These are phyloP conservation scores for Drosophila austrosaltans DNA, from an alignment of 2,888 invertebrate species.

Conservation along the genomic window DNA sequence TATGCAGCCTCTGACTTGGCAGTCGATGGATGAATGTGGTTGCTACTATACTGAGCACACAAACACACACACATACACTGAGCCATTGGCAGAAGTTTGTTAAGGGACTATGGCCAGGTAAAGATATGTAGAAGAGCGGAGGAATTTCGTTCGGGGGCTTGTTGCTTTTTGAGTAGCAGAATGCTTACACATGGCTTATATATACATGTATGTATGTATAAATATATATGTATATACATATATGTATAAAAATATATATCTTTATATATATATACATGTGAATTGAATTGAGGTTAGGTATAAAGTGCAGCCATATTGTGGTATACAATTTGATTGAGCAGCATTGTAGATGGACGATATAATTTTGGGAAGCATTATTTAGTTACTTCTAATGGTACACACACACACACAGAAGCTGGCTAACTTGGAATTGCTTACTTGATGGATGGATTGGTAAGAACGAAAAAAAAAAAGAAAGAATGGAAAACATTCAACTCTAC, in stretches of 20 bases:
- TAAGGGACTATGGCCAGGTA: slow-evolving; percentile 43
- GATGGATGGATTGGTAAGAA: slow-evolving; percentile 2
- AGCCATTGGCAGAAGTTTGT: slow-evolving; percentile 30
- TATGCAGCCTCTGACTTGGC: slow-evolving; percentile 45
- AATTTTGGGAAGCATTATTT: slow-evolving; percentile 7
- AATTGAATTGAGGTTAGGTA: slow-evolving; percentile 54
- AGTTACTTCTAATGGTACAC: slow-evolving; percentile 1
- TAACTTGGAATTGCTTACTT: background rate
- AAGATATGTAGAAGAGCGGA: slow-evolving; percentile 33
- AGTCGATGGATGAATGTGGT: slow-evolving; percentile 55
- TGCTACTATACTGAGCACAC: background rate
- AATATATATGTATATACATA: background rate
- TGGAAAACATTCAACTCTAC: background rate
- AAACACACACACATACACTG: slow-evolving; percentile 21
- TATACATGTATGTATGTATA: background rate
- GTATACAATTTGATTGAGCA: slow-evolving; percentile 48
- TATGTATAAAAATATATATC: slow-evolving; percentile 12
- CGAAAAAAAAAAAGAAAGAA: background rate
- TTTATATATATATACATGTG: slow-evolving; percentile 24
- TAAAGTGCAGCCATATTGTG: slow-evolving; percentile 36
- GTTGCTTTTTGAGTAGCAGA: slow-evolving; percentile 54
- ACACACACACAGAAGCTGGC: background rate
- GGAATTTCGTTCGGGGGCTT: slow-evolving; percentile 45
- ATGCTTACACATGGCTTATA: slow-evolving; percentile 17
- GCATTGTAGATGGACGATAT: slow-evolving; percentile 14